Conservation (phyloP, 2,888 invertebrate species). For the Polyploca ridens region DNA sequence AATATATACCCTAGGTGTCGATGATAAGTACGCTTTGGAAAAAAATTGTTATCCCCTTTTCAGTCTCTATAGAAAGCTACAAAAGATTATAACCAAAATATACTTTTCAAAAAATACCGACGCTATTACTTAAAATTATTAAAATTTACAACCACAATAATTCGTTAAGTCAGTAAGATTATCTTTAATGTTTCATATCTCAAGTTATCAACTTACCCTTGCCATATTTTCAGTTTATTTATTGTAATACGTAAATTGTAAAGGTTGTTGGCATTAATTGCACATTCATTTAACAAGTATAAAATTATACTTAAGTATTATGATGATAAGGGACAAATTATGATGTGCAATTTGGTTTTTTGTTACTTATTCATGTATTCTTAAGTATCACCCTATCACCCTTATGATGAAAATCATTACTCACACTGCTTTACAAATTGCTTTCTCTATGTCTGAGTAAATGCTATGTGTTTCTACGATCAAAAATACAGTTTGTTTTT, state of each 20-base stretch:
- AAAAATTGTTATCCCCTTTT: not conserved
- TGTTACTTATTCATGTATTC: too few relatives aligned
- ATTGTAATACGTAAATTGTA: constrained; percentile 5
- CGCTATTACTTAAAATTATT: too few relatives aligned
- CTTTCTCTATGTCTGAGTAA: too few relatives aligned
- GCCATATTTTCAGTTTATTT: not conserved
- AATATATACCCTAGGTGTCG: too few relatives aligned
- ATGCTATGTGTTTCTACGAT: too few relatives aligned
- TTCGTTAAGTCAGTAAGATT: not conserved
- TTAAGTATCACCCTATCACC: too few relatives aligned
- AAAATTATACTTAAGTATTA: not conserved
- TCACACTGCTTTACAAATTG: too few relatives aligned
- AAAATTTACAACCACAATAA: not conserved
- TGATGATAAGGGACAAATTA: not conserved
- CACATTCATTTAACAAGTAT: not conserved
- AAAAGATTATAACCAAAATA: too few relatives aligned
- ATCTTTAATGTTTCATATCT: constrained; percentile 3
- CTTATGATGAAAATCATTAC: too few relatives aligned
- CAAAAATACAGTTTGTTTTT: too few relatives aligned
- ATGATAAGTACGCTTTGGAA: too few relatives aligned
- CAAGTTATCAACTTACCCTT: not conserved
- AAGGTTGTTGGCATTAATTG: not conserved
- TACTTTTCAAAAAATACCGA: too few relatives aligned
- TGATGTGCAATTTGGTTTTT: not conserved
- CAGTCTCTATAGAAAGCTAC: not conserved